Percentiles rank a stretch among this genome's conserved stretches.
These are phyloP conservation scores for Hydroisotoma schaefferi DNA, from an alignment of 2,888 invertebrate genomes.

Conservation along the genomic window DNA sequence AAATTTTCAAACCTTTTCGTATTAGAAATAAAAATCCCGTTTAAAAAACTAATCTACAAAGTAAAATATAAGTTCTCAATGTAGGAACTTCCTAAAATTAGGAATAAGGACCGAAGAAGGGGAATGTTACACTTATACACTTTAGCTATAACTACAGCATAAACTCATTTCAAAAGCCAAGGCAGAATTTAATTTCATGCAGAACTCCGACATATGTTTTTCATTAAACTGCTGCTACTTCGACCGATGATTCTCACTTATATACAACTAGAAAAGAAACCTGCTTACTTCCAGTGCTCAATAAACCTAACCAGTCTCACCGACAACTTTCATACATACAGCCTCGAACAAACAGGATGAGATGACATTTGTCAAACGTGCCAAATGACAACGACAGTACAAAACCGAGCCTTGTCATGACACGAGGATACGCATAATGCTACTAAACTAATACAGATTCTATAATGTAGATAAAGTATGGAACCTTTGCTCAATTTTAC, in stretches of 20 bases:
- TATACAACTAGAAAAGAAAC: too few species aligned
- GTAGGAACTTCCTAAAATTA: neutral
- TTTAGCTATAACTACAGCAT: too few species aligned
- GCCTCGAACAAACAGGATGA: too few species aligned
- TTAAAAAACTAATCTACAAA: neutral
- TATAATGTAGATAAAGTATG: neutral
- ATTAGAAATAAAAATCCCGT: neutral
- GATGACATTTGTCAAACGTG: constrained; percentile 5
- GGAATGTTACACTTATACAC: too few species aligned
- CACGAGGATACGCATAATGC: too few species aligned
- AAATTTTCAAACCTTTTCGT: neutral
- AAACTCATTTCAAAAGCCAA: neutral
- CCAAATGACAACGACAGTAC: constrained; percentile 1
- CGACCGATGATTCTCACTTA: too few species aligned
- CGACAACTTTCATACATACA: too few species aligned
- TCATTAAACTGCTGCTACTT: neutral
- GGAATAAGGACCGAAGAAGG: too few species aligned
- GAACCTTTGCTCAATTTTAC: neutral
- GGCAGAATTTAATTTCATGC: neutral
- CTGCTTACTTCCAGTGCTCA: too few species aligned
- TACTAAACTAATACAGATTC: too few species aligned
- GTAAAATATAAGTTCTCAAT: neutral
- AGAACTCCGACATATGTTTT: neutral
- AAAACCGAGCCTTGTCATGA: constrained; percentile 1
- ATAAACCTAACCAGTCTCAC: too few species aligned